Evolutionary conservation across 2,113 vertebrate genomes (phyloP).

Genomic region (Aramus guarauna): DNA sequence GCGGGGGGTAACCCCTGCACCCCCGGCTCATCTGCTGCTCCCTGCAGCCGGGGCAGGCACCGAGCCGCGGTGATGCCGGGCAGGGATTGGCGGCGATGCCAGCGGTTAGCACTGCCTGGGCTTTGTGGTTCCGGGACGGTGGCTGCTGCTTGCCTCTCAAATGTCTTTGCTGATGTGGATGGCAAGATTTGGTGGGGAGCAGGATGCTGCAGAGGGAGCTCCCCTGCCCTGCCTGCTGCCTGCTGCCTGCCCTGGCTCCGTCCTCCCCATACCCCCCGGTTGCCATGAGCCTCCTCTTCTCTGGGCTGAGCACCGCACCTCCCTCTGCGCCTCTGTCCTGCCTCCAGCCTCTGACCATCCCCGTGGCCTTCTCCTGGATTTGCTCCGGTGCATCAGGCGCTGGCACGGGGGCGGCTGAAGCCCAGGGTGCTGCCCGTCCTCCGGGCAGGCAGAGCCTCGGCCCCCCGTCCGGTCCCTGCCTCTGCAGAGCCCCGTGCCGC

Average conservation of each 20-base stretch:
- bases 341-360: not conserved
- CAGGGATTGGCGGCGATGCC: not conserved
- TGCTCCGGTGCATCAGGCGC: rapidly evolving
- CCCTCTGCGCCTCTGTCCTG: not conserved
- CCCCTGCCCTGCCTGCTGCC: not conserved
- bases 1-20: rapidly evolving
- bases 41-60: not conserved
- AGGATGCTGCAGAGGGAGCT: not conserved
- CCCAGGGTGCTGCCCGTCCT: not conserved
- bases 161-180: not conserved
- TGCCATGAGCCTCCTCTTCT: not conserved
- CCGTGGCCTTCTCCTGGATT: rapidly evolving
- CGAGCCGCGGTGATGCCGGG: rapidly evolving
- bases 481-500: rapidly evolving
- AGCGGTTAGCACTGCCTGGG: not conserved
- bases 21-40: not conserved
- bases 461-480: not conserved
- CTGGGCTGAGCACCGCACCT: not conserved
- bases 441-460: not conserved
- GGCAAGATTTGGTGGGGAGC: not conserved
- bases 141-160: not conserved
- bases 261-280: rapidly evolving
- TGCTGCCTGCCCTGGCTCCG: not conserved
- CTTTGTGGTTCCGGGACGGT: rapidly evolving
- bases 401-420: not conserved